Evolutionary conservation across 2,113 vertebrate species (phyloP).

Genomic region (Atlantisia rogersi): DNA sequence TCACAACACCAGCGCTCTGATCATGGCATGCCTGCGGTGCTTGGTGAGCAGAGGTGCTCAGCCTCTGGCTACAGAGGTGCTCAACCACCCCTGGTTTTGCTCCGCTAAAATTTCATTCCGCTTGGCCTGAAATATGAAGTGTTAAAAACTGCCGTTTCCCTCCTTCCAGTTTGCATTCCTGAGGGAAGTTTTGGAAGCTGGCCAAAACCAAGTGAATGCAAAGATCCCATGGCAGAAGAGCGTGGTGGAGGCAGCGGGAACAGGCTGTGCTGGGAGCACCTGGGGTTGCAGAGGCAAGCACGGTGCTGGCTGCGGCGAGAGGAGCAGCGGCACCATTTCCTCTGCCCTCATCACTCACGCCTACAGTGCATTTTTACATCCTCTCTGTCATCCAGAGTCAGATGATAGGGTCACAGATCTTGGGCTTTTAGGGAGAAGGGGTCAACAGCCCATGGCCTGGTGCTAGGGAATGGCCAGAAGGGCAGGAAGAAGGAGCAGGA

Average conservation of each 20-base stretch:
- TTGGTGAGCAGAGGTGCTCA: background rate
- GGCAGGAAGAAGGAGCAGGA: background rate
- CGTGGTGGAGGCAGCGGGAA: background rate
- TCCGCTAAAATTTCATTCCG: background rate
- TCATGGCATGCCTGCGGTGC: rapidly evolving
- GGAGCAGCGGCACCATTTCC: background rate
- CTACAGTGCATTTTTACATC: background rate
- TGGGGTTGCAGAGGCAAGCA: background rate
- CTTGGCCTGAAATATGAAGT: conserved; percentile 25
- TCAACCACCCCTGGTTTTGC: background rate
- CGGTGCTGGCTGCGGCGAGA: rapidly evolving
- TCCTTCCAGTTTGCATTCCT: conserved; percentile 19
- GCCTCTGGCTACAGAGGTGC: background rate
- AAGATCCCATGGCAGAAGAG: background rate
- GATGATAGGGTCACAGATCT: background rate
- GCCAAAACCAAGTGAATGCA: background rate
- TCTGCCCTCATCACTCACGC: background rate
- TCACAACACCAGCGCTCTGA: rapidly evolving
- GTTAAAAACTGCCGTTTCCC: conserved; percentile 1
- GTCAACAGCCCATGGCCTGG: too few relatives aligned
- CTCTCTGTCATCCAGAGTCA: background rate
- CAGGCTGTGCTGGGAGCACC: background rate
- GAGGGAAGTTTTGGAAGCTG: background rate
- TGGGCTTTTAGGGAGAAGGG: background rate
- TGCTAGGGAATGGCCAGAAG: background rate